Conservation (phyloP, 2,797 vertebrate species). For the Vireo griseus region DNA sequence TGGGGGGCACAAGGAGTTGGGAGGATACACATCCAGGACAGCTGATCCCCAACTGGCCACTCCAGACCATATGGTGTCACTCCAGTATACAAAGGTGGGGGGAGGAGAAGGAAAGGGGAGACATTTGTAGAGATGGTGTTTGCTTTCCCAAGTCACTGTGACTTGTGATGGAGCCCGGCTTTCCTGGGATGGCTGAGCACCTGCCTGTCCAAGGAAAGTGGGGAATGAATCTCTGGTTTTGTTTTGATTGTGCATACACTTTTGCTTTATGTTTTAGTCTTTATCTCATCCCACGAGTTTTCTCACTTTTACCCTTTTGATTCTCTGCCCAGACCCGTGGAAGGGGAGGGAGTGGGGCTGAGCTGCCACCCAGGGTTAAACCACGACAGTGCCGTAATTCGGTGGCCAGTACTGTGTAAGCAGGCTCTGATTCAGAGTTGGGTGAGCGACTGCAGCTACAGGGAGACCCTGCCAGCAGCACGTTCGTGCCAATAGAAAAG, state of each 20-base stretch:
- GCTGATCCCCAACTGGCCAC: background rate
- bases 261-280: background rate
- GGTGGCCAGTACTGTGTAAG: background rate
- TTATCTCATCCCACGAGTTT: background rate
- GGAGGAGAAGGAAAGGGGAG: background rate
- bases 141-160: background rate
- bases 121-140: fast-evolving
- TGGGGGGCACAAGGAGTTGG: background rate
- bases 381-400: background rate
- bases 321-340: background rate
- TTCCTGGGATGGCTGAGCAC: background rate
- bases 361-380: background rate
- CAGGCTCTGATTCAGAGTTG: constrained; percentile 50
- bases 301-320: fast-evolving
- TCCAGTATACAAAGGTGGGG: background rate
- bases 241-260: background rate
- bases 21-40: background rate
- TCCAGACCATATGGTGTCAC: fast-evolving
- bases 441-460: constrained; percentile 16
- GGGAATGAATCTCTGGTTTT: background rate
- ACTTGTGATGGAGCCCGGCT: background rate
- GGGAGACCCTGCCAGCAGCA: constrained; percentile 67
- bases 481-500: constrained; percentile 70
- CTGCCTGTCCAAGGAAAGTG: background rate
- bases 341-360: background rate